These are phyloP conservation scores for Lasioglossum marginatum DNA, from an alignment of 2,888 invertebrate genomes.

Conservation along the genomic window DNA sequence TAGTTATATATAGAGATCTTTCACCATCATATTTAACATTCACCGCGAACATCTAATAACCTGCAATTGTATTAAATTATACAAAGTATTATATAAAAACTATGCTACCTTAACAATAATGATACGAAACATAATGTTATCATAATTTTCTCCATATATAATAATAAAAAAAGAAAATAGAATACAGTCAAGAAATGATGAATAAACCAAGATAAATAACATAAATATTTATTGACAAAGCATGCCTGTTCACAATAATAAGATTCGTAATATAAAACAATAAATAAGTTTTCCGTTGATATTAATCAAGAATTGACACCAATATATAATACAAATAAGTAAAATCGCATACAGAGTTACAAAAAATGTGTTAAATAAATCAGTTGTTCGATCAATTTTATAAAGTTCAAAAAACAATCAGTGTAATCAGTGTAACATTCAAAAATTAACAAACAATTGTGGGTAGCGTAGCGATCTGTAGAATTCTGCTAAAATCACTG, in stretches of 20 bases:
- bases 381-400: constrained; percentile 2
- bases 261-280: constrained; percentile 12
- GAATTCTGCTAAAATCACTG: constrained; percentile 40
- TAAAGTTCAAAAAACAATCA: constrained; percentile 14
- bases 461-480: neutral
- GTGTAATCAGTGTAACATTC: neutral
- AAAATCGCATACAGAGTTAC: neutral
- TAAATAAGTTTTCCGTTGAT: constrained; percentile 6
- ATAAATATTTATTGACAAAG: constrained; percentile 35
- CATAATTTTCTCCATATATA: neutral
- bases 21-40: constrained; percentile 33
- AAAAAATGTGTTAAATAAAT: neutral
- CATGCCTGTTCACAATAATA: constrained; percentile 13
- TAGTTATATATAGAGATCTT: constrained; percentile 27
- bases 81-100: neutral
- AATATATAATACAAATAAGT: constrained; percentile 3
- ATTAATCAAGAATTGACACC: constrained; percentile 9
- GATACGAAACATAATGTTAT: neutral
- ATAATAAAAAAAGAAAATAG: neutral
- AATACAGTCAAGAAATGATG: constrained; percentile 24
- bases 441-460: constrained; percentile 13
- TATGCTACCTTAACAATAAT: neutral
- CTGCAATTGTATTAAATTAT: constrained; percentile 59
- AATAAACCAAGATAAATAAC: constrained; percentile 19
- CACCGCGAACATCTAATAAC: constrained; percentile 42